Conservation (phyloP, 2,888 invertebrate species). For the Drosophila diplacantha region DNA sequence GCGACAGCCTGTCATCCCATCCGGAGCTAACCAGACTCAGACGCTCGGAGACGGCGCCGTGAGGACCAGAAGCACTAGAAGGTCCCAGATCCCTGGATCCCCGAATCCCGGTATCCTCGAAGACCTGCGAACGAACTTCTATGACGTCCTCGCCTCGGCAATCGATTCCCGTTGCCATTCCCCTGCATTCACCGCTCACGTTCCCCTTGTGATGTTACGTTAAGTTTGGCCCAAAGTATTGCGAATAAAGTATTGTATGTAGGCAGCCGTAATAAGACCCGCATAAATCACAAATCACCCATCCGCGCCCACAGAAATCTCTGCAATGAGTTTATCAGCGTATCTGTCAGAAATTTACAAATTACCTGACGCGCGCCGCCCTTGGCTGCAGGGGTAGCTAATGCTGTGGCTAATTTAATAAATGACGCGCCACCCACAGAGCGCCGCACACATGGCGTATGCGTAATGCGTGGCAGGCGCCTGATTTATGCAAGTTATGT, state of each 20-base stretch:
- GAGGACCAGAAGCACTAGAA: slow-evolving; percentile 2
- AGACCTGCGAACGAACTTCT: slow-evolving; percentile 15
- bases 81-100: not conserved
- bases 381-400: slow-evolving; percentile 35
- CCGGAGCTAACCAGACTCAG: slow-evolving; percentile 42
- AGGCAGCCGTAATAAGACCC: slow-evolving; percentile 61
- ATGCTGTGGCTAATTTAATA: slow-evolving; percentile 72
- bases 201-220: slow-evolving; percentile 59
- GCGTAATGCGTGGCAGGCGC: slow-evolving; percentile 57
- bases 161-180: slow-evolving; percentile 32
- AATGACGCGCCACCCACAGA: slow-evolving; percentile 51
- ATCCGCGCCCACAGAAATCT: slow-evolving; percentile 56
- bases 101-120: slow-evolving; percentile 10
- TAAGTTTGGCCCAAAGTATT: slow-evolving; percentile 68
- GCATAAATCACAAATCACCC: slow-evolving; percentile 56
- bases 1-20: slow-evolving; percentile 34
- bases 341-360: slow-evolving; percentile 75
- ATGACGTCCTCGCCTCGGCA: slow-evolving; percentile 13
- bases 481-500: slow-evolving; percentile 77
- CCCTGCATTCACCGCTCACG: slow-evolving; percentile 14
- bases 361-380: slow-evolving; percentile 66
- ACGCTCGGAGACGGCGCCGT: slow-evolving; percentile 36
- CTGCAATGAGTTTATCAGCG: slow-evolving; percentile 74
- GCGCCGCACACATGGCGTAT: slow-evolving; percentile 54
- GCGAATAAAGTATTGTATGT: slow-evolving; percentile 65